phyloP scores from a whole-genome alignment of 2,888 invertebrate genomes.

The Lymantria dispar region DNA sequence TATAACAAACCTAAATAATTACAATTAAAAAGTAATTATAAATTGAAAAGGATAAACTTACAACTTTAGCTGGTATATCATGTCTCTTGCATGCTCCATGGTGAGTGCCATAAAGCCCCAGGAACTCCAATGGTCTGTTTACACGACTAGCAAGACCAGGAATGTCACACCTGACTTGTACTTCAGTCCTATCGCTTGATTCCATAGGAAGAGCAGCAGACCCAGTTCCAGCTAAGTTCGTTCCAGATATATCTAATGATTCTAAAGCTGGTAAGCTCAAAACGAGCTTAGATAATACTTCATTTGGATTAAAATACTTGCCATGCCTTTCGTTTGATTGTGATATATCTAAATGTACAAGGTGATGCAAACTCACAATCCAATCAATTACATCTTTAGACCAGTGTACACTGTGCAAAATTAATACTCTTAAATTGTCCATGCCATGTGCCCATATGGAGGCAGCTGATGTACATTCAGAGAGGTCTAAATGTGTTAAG shows the following conservation, averaged over 20 bases:
- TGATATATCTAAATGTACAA: slow-evolving; percentile 92
- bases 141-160: slow-evolving; percentile 92
- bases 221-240: slow-evolving; percentile 95
- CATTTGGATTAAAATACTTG: slow-evolving; percentile 88
- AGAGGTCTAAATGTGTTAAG: slow-evolving; percentile 87
- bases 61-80: slow-evolving; percentile 94
- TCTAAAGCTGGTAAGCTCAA: slow-evolving; percentile 87
- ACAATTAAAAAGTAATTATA: neutral
- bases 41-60: slow-evolving; percentile 57
- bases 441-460: slow-evolving; percentile 86
- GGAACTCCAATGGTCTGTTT: slow-evolving; percentile 90
- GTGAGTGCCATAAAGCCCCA: slow-evolving; percentile 95
- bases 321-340: slow-evolving; percentile 87
- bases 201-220: slow-evolving; percentile 80
- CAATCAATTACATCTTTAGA: slow-evolving; percentile 84
- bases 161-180: slow-evolving; percentile 86
- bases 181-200: slow-evolving; percentile 38
- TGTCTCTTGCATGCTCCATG: slow-evolving; percentile 95
- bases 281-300: slow-evolving; percentile 87
- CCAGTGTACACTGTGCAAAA: slow-evolving; percentile 90
- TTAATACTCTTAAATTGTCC: slow-evolving; percentile 86
- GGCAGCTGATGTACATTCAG: slow-evolving; percentile 84
- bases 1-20: too few relatives aligned
- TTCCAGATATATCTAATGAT: slow-evolving; percentile 97
- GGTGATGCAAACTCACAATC: slow-evolving; percentile 80